phyloP scores from a whole-genome alignment of 37 sponge, comb jelly and placozoan species.

The Cliona cf. orientalis region DNA sequence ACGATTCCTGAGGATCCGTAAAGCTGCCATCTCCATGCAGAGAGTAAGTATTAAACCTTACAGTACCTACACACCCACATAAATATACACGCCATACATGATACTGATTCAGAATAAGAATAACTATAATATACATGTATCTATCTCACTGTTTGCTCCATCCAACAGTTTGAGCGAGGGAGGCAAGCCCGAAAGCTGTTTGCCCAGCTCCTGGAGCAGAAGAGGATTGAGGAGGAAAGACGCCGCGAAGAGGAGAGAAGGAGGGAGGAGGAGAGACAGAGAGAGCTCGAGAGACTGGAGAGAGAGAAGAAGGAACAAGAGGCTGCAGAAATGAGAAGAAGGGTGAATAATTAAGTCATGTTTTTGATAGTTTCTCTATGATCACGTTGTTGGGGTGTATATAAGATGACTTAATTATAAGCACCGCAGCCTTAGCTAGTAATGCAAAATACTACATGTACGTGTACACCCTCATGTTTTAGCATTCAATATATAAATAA shows the following conservation, averaged over 20 bases:
- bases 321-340: slow-evolving; percentile 82
- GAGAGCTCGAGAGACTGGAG: slow-evolving; percentile 89
- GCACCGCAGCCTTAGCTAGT: too few species aligned
- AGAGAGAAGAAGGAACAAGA: slow-evolving; percentile 84
- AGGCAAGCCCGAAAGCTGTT: slow-evolving; percentile 81
- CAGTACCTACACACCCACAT: too few species aligned
- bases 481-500: too few species aligned
- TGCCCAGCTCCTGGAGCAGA: slow-evolving; percentile 70
- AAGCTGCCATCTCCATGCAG: slow-evolving; percentile 86
- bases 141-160: background rate
- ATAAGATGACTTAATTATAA: too few species aligned
- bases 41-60: slow-evolving; percentile 65
- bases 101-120: background rate
- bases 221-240: slow-evolving; percentile 89
- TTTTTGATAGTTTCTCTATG: background rate
- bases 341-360: slow-evolving; percentile 25
- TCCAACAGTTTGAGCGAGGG: slow-evolving; percentile 72
- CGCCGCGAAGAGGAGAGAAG: slow-evolving; percentile 83
- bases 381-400: too few species aligned
- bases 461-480: too few species aligned
- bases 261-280: slow-evolving; percentile 82
- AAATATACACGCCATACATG: background rate
- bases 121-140: background rate
- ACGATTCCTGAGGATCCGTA: slow-evolving; percentile 46
- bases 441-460: too few species aligned